Evolutionary conservation across 2,113 vertebrate species (phyloP).

Genomic region (Neoarius graeffei): DNA sequence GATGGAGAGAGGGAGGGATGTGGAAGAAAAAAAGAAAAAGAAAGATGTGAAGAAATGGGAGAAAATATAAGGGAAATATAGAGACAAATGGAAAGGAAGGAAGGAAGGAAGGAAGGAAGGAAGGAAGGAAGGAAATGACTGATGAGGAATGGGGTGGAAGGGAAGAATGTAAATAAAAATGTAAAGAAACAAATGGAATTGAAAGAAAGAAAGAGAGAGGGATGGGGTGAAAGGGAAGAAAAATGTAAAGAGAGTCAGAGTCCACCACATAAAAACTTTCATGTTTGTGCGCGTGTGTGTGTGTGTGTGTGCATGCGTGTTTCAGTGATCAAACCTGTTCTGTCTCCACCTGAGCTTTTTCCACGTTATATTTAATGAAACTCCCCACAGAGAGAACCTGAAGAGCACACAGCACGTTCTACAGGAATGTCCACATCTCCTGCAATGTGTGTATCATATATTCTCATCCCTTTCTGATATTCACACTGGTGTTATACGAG

Average conservation of each 20-base stretch:
- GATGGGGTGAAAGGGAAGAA: background rate
- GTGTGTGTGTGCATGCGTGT: background rate
- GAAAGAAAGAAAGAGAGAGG: background rate
- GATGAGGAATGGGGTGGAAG: too few species aligned
- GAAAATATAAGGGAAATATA: too few species aligned
- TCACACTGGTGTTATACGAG: conserved; percentile 44
- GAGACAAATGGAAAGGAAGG: too few species aligned
- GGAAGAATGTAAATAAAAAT: background rate
- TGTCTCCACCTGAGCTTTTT: background rate
- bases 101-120: too few species aligned
- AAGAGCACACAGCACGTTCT: conserved; percentile 58
- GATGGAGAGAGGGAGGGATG: background rate
- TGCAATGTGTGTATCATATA: background rate
- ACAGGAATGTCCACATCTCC: conserved; percentile 50
- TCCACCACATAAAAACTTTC: too few species aligned
- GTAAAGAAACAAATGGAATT: background rate
- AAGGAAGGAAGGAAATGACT: background rate
- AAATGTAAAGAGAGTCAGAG: too few species aligned
- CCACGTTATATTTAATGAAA: conserved; percentile 10
- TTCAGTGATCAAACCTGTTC: background rate
- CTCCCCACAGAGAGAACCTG: conserved; percentile 49
- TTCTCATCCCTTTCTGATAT: conserved; percentile 36
- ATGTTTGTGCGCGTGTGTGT: background rate
- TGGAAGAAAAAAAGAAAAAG: background rate
- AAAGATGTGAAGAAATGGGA: background rate